Evolutionary conservation across 2,888 invertebrate species (phyloP).

Genomic region (Campoplex capitator): DNA sequence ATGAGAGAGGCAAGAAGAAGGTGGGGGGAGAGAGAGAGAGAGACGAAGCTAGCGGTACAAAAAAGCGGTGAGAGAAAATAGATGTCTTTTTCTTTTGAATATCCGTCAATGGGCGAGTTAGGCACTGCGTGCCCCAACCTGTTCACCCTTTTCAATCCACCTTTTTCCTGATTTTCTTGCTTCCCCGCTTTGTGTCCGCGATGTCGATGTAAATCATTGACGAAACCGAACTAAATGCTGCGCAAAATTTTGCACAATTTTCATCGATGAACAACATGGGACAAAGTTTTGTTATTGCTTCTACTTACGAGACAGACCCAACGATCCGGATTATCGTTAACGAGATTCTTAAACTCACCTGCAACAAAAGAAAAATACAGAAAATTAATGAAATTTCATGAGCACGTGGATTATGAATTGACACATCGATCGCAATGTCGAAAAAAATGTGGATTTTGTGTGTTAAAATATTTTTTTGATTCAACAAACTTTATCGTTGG

Average conservation of each 20-base stretch:
- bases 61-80: conserved; percentile 63
- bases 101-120: conserved; percentile 76
- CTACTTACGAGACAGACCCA: conserved; percentile 1
- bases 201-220: neutral
- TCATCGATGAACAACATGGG: neutral
- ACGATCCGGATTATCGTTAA: neutral
- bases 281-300: neutral
- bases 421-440: neutral
- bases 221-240: neutral
- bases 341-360: conserved; percentile 30
- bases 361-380: conserved; percentile 21
- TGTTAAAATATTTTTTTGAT: neutral
- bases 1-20: neutral
- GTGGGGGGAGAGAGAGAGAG: conserved; percentile 28
- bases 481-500: too few species aligned
- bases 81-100: conserved; percentile 73
- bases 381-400: neutral
- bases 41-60: neutral
- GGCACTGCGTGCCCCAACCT: conserved; percentile 64
- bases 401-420: neutral
- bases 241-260: neutral
- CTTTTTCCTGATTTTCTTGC: conserved; percentile 24
- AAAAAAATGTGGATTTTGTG: too few species aligned
- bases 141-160: conserved; percentile 8
- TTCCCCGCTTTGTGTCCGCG: neutral